These are phyloP conservation scores for Australoheros scitulus DNA, from an alignment of 2,113 vertebrate species.

Conservation along the genomic window DNA sequence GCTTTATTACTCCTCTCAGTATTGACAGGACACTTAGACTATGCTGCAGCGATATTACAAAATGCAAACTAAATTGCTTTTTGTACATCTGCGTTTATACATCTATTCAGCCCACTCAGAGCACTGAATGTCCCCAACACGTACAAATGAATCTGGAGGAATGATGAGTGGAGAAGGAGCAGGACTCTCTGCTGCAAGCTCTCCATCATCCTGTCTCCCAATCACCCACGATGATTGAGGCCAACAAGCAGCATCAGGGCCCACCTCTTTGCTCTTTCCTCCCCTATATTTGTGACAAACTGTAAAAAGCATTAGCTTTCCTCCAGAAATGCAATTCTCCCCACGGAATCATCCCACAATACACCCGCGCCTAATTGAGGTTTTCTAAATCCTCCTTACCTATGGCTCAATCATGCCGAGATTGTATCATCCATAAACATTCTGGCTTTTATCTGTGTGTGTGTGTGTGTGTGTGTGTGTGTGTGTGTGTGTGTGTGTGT, in stretches of 20 bases:
- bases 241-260: constrained; percentile 64
- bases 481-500: neutral
- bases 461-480: neutral
- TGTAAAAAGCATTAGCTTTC: constrained; percentile 52
- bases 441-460: constrained; percentile 1
- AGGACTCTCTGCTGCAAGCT: constrained; percentile 9
- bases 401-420: constrained; percentile 54
- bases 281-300: constrained; percentile 54
- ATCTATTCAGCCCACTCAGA: neutral
- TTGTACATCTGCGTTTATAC: constrained; percentile 10
- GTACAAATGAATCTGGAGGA: constrained; percentile 48
- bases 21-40: constrained; percentile 25
- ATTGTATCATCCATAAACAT: constrained; percentile 66
- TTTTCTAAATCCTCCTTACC: constrained; percentile 57
- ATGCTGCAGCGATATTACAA: neutral
- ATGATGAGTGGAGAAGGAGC: neutral
- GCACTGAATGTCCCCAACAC: constrained; percentile 15
- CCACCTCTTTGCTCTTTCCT: constrained; percentile 30
- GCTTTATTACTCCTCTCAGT: constrained; percentile 14
- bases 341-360: constrained; percentile 16
- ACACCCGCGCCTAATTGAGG: constrained; percentile 48
- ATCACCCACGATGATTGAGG: constrained; percentile 67
- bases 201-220: constrained; percentile 58
- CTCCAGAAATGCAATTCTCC: constrained; percentile 33
- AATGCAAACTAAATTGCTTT: constrained; percentile 16